Evolutionary conservation across 2,113 vertebrate genomes (phyloP), one percentile per base, ranked within the genome.

Genomic region (Mustelus asterias): DNA sequence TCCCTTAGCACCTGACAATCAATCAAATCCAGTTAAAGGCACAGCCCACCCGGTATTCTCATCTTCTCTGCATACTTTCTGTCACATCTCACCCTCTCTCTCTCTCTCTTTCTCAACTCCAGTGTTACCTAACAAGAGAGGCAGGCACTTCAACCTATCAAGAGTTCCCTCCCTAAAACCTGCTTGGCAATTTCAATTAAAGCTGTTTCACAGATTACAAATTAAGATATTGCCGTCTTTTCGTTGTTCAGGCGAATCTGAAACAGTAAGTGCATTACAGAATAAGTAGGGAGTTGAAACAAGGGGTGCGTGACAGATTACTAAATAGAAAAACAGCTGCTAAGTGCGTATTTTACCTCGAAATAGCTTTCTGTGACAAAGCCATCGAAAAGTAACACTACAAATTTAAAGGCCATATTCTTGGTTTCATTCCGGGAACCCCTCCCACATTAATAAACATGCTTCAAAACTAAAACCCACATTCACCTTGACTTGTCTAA

Each of bases 1-100:
- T 98, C 99, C 97, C 98, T 98, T 83, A 99, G 97, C 83, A 97
- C 98, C 96, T 99, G 98, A 97, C 97, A 97, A 96, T 95, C 96
- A 97, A 80, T 41, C 96, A 97, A 97, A 97, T 67, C 94, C 94
- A 95, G 94, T 95, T 95, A 72, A 95, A 72, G 63, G 24, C 69
- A 95, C 41, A 97, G 80, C 0, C 60, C 29, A 90, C 41, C 96
- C 97, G 96, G 97, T 96, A 98, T 97, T 97, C 96, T 97, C 96
- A 94, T 94, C 96, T 37, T 67, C 60, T n/a, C 18, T 8, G 18
- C 8, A 24, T 37, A 22, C 9, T 29, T 60, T 37, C 60, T 67
- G 14, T 37, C 33, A n/a, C 14, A 18, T 18, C 18, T 18, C 65
- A 18, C 60, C 33, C 72, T n/a, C 26, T 97, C 96, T 96, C 96